phyloP scores from a whole-genome alignment of 2,888 invertebrate genomes.

The Balanococcus diminutus region DNA sequence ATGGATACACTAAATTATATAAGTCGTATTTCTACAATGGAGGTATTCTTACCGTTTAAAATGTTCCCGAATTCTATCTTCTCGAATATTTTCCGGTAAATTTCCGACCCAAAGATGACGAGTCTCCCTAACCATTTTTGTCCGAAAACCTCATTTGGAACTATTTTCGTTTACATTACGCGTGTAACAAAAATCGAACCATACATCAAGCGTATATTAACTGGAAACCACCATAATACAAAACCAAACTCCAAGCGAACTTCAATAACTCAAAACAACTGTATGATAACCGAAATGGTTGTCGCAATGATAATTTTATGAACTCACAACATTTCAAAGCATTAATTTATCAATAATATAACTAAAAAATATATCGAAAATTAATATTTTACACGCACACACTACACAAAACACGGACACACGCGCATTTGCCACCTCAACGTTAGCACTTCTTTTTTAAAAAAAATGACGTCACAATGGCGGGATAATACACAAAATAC shows the following conservation, averaged over 20 bases:
- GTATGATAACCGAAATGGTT: background rate
- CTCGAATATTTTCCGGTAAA: slow-evolving; percentile 99
- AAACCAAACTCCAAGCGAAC: slow-evolving; percentile 31
- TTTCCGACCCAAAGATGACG: slow-evolving; percentile 99
- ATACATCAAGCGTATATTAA: slow-evolving; percentile 39
- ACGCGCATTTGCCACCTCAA: slow-evolving; percentile 56
- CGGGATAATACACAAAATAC: slow-evolving; percentile 56
- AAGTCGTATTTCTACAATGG: too few species aligned
- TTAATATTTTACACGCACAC: slow-evolving; percentile 51
- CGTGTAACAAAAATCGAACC: slow-evolving; percentile 46
- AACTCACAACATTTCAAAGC: slow-evolving; percentile 43
- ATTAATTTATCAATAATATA: slow-evolving; percentile 38
- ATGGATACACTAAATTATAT: too few species aligned
- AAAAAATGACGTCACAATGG: slow-evolving; percentile 58
- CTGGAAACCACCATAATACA: slow-evolving; percentile 45
- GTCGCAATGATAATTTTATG: slow-evolving; percentile 8
- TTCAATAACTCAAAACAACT: slow-evolving; percentile 29
- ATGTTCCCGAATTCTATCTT: slow-evolving; percentile 95
- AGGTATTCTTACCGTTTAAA: slow-evolving; percentile 87
- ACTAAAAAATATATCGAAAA: slow-evolving; percentile 16
- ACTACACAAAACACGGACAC: slow-evolving; percentile 54
- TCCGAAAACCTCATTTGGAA: slow-evolving; percentile 81
- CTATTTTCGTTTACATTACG: slow-evolving; percentile 54
- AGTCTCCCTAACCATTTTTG: slow-evolving; percentile 99
- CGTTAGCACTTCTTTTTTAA: slow-evolving; percentile 57